phyloP scores from a whole-genome alignment of 1,140 invertebrate genomes.

The Heterodera schachtii region DNA sequence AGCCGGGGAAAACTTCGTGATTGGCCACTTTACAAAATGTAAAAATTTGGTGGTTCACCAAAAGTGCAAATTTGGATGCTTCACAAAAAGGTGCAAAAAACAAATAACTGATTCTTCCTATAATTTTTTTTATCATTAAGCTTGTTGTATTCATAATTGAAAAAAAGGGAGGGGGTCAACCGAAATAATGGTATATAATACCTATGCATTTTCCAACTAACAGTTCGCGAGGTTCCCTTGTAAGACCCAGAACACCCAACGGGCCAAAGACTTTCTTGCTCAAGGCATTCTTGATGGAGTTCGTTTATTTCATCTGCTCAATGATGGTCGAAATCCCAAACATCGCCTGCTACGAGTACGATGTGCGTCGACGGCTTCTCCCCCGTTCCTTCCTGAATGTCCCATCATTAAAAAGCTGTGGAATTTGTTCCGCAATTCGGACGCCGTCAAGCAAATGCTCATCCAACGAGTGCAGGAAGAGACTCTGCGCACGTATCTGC shows the following conservation, averaged over 20 bases:
- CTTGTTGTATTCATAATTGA: too few species aligned
- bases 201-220: too few species aligned
- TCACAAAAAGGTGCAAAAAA: too few species aligned
- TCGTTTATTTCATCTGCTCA: constrained; percentile 82
- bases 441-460: constrained; percentile 89
- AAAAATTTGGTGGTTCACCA: too few species aligned
- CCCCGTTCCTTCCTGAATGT: constrained; percentile 86
- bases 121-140: too few species aligned
- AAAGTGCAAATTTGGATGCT: too few species aligned
- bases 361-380: constrained; percentile 92
- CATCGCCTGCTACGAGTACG: constrained; percentile 96
- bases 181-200: too few species aligned
- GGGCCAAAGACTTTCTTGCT: constrained; percentile 51
- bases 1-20: too few species aligned
- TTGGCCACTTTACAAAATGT: too few species aligned
- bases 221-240: too few species aligned
- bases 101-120: too few species aligned
- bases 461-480: constrained; percentile 92
- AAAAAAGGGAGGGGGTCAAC: too few species aligned
- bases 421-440: constrained; percentile 92
- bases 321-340: constrained; percentile 99
- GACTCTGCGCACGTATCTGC: constrained; percentile 91
- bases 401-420: constrained; percentile 75
- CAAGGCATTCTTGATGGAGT: constrained; percentile 80
- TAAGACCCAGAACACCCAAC: constrained; percentile 85